Evolutionary conservation across 2,888 invertebrate genomes (phyloP).

Genomic region (Drosophila picticornis): DNA sequence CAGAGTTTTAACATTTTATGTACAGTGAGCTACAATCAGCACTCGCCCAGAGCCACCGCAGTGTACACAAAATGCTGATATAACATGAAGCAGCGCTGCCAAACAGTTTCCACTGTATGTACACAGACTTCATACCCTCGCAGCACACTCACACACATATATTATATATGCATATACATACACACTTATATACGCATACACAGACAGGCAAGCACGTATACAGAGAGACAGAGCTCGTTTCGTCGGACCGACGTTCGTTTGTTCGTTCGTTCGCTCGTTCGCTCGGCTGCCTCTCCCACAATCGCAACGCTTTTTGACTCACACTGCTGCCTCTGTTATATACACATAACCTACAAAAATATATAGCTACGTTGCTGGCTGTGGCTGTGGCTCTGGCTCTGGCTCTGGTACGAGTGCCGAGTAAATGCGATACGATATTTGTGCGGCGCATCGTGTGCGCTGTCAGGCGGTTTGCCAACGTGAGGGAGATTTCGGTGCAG

Average conservation of each 20-base stretch:
- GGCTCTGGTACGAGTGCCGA: slow-evolving; percentile 61
- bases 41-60: slow-evolving; percentile 8
- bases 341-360: slow-evolving; percentile 84
- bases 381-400: slow-evolving; percentile 47
- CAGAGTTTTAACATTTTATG: slow-evolving; percentile 79
- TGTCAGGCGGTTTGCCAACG: slow-evolving; percentile 72
- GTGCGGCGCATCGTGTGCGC: slow-evolving; percentile 76
- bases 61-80: slow-evolving; percentile 13
- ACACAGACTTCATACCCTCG: slow-evolving; percentile 60
- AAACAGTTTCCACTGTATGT: slow-evolving; percentile 53
- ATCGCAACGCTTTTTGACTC: slow-evolving; percentile 72
- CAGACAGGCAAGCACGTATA: slow-evolving; percentile 29
- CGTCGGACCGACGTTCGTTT: slow-evolving; percentile 34
- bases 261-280: slow-evolving; percentile 43
- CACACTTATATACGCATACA: slow-evolving; percentile 41
- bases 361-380: slow-evolving; percentile 61
- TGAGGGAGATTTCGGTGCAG: slow-evolving; percentile 34
- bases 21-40: slow-evolving; percentile 67
- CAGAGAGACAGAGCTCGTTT: slow-evolving; percentile 65
- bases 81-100: neutral
- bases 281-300: slow-evolving; percentile 74
- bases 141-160: slow-evolving; percentile 40
- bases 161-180: neutral
- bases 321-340: slow-evolving; percentile 78
- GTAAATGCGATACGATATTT: slow-evolving; percentile 75